Evolutionary conservation across 1,140 invertebrate genomes (phyloP), one percentile per base, ranked within the genome.

Genomic region (Ladona fulva): DNA sequence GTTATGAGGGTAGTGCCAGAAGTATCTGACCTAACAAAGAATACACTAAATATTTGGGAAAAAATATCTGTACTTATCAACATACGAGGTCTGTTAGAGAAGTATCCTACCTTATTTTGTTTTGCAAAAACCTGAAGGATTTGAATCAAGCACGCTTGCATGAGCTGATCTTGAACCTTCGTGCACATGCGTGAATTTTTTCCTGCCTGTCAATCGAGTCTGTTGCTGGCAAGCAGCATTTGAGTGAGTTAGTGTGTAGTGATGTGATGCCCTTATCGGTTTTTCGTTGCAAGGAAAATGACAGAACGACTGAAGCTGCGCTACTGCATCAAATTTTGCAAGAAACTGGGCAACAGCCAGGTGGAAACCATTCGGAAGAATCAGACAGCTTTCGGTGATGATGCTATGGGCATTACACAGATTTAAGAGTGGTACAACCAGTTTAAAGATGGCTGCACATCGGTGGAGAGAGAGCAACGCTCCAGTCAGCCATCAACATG

Each of bases 371-470:
- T 74, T 74, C 74, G 22, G 74, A 74, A 74, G 74, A 74, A 12
- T 8, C n/a, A 74, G 74, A 74, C 11, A n/a, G 74, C 80, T 78
- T 82, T 81, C 75, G 78, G 79, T 24, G 78, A 82, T 24, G 80
- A 81, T 78, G 79, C 79, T 29, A 80, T 83, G 80, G 78, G 80
- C 74, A 77, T 74, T 44, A 76, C 81, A 78, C 80, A 76, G 44
- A 82, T 82, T 42, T 80, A 82, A 12, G 74, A 81, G 81, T 80
- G 78, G 81, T 80, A 79, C 75, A 81, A 80, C 76, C 74, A 52
- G 37, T 82, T 83, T 42, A 83, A 80, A 83, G 76, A 80, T 79
- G 79, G n/a, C n/a, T n/a, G 79, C 76, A 81, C 75, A 77, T 81
- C 77, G 77, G 81, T 82, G 80, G 80, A 79, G n/a, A 81, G 80